Evolutionary conservation across 2,888 invertebrate species (phyloP), one percentile per base, ranked within the genome.

Genomic region (Tetragonula carbonaria): DNA sequence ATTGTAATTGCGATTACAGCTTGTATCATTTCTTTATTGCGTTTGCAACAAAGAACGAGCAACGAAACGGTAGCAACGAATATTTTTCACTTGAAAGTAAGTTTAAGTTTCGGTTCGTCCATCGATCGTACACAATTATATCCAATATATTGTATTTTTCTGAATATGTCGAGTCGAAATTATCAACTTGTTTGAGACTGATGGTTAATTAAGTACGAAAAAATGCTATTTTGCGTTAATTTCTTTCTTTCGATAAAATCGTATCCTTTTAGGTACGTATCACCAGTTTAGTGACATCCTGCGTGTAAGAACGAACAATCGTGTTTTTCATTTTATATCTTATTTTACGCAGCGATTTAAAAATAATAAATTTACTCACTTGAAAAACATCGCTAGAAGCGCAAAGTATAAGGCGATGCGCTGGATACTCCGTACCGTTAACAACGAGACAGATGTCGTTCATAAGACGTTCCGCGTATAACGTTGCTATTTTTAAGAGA

Each of bases 321-420:
- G 4, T 14, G 33, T 45, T 21, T 45, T 23, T 67, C 5, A 45
- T 45, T 67, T 55, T 28, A 1, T 5, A 45, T 67, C 4, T 65
- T 66, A 28, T 23, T n/a, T 45, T 23, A 23, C 16, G 45, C 28
- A 67, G 16, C n/a, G 14, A 2, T 38, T 63, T 45, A 50, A 8
- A 45, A 28, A 38, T 23, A 68, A 0, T 13, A 51, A 21, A 75
- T 73, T 38, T 28, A 38, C 78, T 91, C 95, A 98, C 98, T 96
- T 98, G 98, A 94, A 99, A 99, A 70, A 99, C 99, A 95, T 99
- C 99, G 95, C 98, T 98, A 89, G 98, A 98, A 78, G 98, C 98
- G 95, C 98, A 98, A 6, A 99, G 95, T 91, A 99, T 98, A 13
- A 99, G 96, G 84, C 98, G 96, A 95, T 99, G 99, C 2, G 98